Base-by-base conservation (phyloP, 2,888 invertebrate species). In the Hemithea aestivaria region DNA sequence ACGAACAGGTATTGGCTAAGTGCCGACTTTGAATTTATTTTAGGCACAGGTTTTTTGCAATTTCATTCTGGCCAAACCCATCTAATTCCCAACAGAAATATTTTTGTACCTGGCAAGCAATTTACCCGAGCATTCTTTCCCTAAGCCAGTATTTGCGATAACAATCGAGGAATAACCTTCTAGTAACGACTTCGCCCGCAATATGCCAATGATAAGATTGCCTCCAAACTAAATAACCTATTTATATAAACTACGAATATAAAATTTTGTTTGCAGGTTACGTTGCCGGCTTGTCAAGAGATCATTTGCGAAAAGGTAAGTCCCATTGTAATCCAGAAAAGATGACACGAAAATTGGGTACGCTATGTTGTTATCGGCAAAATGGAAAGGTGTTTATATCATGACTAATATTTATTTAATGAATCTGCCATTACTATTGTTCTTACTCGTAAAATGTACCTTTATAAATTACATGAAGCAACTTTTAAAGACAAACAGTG, bases 251-350 rank as follows among this genome's bases (percentile, higher is more conserved):
- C n/a, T n/a, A n/a, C n/a, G n/a, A 51, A 48, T 44, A 51, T 48
- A 62, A 67, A 73, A 72, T 66, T 64, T 74, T 77, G 67, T 73
- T 82, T 72, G 51, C 81, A 84, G 83, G 68, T 82, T 75, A 60
- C 75, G 69, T 72, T 69, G 68, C 77, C 63, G 71, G 69, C 69
- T 73, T 69, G 63, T 67, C 66, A 63, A 53, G 58, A 72, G 73
- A 80, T 82, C 73, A 84, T 81, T 82, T 80, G 80, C 77, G 66
- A 76, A 73, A 75, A 78, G 80, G 83, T 81, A 75, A 79, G 72
- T 67, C 54, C 62, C 63, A 34, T 35, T 41, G 26, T 37, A 33
- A 41, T 41, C 23, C 37, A 16, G 16, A 4, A 5, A 16, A 21
- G 6, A 20, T 36, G n/a, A n/a, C n/a, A n/a, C n/a, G n/a, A n/a